Conservation (phyloP, 1,140 invertebrate species). For the Sycobia sp. region DNA sequence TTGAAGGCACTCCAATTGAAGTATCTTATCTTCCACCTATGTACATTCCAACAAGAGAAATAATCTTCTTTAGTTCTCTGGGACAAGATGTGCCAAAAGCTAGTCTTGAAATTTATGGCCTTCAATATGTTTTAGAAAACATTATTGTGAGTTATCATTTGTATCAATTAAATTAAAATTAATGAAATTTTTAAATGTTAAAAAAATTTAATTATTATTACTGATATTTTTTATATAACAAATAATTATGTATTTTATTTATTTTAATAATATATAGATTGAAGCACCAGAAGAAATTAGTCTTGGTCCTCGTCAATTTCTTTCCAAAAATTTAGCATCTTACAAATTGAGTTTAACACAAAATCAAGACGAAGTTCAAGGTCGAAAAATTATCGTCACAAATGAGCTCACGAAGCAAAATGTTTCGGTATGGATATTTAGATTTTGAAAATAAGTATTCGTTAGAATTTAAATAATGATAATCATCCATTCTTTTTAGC, state of each 20-base stretch:
- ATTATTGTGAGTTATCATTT: constrained; percentile 47
- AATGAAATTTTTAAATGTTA: no score
- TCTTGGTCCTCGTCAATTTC: constrained; percentile 41
- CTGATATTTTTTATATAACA: no score
- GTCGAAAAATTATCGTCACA: constrained; percentile 51
- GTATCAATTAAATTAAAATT: no score
- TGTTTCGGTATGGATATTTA: constrained; percentile 50
- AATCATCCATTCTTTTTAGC: constrained; percentile 39
- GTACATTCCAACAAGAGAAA: constrained; percentile 53
- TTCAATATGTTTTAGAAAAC: constrained; percentile 52
- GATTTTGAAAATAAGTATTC: neutral
- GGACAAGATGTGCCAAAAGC: constrained; percentile 45
- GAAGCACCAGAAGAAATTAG: constrained; percentile 53
- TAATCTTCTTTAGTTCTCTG: constrained; percentile 47
- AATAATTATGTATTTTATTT: no score
- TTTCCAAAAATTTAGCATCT: constrained; percentile 45
- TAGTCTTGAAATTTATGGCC: constrained; percentile 52
- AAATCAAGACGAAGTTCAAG: constrained; percentile 54
- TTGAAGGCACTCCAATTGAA: constrained; percentile 53
- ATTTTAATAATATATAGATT: constrained; percentile 44
- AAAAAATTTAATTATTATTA: no score
- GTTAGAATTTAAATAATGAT: neutral
- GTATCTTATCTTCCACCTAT: constrained; percentile 54
- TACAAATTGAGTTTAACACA: constrained; percentile 52
- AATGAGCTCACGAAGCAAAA: constrained; percentile 59